A percentile compares a stretch with the other conserved stretches of the same genome.
Conservation (phyloP, 2,888 invertebrate genomes). For the Geophilus truncorum region DNA sequence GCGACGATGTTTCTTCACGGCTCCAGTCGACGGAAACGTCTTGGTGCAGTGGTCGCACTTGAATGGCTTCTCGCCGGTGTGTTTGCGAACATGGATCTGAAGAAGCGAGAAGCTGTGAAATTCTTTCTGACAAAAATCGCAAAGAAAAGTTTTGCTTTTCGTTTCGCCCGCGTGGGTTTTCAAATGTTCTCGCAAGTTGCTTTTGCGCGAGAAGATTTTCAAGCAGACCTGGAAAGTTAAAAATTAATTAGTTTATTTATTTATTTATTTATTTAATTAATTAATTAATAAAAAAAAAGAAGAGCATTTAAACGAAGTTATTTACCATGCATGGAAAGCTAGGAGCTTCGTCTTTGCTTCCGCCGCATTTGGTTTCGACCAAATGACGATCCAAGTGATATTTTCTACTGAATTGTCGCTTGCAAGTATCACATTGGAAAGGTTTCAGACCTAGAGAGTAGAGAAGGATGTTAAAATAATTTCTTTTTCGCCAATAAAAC, state of each 20-base stretch:
- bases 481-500: too few species aligned
- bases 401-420: conserved; percentile 66
- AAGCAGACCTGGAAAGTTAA: conserved; percentile 57
- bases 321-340: conserved; percentile 58
- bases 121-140: conserved; percentile 62
- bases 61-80: conserved; percentile 53
- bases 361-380: conserved; percentile 64
- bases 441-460: conserved; percentile 51
- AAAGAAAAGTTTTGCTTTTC: conserved; percentile 51
- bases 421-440: conserved; percentile 63
- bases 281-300: too few species aligned
- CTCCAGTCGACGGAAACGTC: conserved; percentile 44
- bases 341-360: conserved; percentile 51
- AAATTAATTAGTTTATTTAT: background rate
- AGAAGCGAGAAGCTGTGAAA: conserved; percentile 60
- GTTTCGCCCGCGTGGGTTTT: conserved; percentile 58
- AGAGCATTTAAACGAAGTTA: too few species aligned
- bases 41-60: conserved; percentile 44
- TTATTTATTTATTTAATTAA: too few species aligned
- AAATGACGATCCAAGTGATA: conserved; percentile 69
- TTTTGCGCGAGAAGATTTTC: conserved; percentile 62
- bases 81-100: conserved; percentile 61
- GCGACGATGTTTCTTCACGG: conserved; percentile 44
- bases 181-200: conserved; percentile 66
- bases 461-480: background rate